Conservation (phyloP, 2,888 invertebrate species). For the Camponotus fellah region DNA sequence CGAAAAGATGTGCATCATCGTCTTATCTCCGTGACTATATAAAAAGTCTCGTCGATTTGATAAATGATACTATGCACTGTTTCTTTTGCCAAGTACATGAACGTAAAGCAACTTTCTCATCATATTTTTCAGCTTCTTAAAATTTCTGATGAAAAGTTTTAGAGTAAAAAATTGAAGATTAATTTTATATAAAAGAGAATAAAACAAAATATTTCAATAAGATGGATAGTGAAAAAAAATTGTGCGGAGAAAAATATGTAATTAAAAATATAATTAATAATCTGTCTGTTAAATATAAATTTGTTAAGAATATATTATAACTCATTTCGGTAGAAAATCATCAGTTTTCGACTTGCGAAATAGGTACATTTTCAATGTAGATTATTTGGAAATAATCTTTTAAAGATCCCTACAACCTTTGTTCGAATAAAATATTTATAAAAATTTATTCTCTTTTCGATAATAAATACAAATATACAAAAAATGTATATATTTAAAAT, state of each 20-base stretch:
- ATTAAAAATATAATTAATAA: not conserved
- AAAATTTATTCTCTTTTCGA: no score
- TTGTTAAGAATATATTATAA: not conserved
- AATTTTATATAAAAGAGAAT: not conserved
- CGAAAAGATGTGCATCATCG: slow-evolving; percentile 9
- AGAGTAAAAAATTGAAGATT: slow-evolving; percentile 6
- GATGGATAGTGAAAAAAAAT: not conserved
- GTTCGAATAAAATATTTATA: not conserved
- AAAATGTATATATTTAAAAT: no score
- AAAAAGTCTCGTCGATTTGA: slow-evolving; percentile 34
- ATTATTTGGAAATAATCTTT: not conserved
- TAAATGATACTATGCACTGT: slow-evolving; percentile 14
- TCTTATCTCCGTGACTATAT: slow-evolving; percentile 1
- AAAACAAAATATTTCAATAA: slow-evolving; percentile 1
- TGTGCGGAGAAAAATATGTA: not conserved
- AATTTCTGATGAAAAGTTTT: slow-evolving; percentile 17
- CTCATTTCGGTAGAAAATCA: not conserved
- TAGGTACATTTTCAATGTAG: not conserved
- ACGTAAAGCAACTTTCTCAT: slow-evolving; percentile 26
- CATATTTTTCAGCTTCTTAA: slow-evolving; percentile 1
- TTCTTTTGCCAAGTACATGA: slow-evolving; percentile 8
- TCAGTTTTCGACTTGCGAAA: not conserved
- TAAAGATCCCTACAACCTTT: not conserved
- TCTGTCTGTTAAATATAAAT: not conserved
- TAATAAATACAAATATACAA: no score